phyloP scores from a whole-genome alignment of 37 sponge, comb jelly and placozoan genomes.

The Crambe crambe region DNA sequence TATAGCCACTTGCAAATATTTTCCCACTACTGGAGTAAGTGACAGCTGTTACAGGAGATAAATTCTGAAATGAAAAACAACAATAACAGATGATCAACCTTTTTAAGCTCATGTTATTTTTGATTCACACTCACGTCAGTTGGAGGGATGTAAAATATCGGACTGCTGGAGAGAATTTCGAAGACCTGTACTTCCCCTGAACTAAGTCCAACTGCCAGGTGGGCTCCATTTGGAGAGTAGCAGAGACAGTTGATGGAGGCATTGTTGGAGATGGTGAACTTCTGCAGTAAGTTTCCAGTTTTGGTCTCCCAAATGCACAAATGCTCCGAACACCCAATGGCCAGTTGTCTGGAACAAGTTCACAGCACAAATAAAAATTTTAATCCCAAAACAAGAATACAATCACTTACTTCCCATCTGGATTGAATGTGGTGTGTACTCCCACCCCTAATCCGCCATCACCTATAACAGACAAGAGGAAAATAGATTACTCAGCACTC shows the following conservation, averaged over 20 bases:
- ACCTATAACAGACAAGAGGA: constrained; percentile 28
- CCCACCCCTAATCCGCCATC: constrained; percentile 54
- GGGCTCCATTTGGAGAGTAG: constrained; percentile 61
- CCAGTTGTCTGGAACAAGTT: constrained; percentile 26
- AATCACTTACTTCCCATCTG: constrained; percentile 64
- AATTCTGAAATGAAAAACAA: constrained; percentile 6
- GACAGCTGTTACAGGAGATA: constrained; percentile 38
- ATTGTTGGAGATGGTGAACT: constrained; percentile 23
- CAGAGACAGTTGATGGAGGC: constrained; percentile 30
- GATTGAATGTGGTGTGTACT: constrained; percentile 49
- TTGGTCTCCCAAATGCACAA: constrained; percentile 50
- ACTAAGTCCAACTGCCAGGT: constrained; percentile 60
- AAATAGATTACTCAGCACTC: not conserved
- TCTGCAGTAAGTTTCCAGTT: constrained; percentile 45
- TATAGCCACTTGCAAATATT: constrained; percentile 49
- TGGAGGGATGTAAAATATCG: constrained; percentile 26
- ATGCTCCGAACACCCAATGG: constrained; percentile 50
- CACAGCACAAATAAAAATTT: not conserved
- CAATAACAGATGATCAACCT: too few relatives aligned
- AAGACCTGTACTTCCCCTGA: constrained; percentile 58
- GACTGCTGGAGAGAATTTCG: constrained; percentile 22
- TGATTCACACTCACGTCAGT: constrained; percentile 31
- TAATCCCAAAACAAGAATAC: not conserved
- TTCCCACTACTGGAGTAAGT: constrained; percentile 47
- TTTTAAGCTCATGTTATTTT: too few relatives aligned